A percentile compares a stretch with the other conserved stretches of the same genome.
phyloP scores from a whole-genome alignment of 2,888 invertebrate species.

The Pheosia tremula region DNA sequence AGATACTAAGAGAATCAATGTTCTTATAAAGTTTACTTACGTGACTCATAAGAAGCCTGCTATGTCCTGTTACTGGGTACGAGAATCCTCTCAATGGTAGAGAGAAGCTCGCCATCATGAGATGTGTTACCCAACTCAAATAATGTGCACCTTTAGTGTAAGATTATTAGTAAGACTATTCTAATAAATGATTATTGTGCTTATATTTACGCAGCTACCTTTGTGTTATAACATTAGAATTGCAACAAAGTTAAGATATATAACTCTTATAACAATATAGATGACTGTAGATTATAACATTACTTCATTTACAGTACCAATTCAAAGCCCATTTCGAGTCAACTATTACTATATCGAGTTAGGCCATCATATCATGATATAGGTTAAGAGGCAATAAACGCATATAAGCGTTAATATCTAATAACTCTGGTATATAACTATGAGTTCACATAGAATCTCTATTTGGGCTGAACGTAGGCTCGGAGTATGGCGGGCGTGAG shows the following conservation, averaged over 20 bases:
- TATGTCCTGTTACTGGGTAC: too few relatives aligned
- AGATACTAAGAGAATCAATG: too few relatives aligned
- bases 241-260: neutral
- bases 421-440: slow-evolving; percentile 18
- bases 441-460: slow-evolving; percentile 17
- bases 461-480: slow-evolving; percentile 27
- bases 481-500: slow-evolving; percentile 29
- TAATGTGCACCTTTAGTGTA: too few relatives aligned
- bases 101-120: too few relatives aligned
- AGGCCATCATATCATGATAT: neutral
- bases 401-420: slow-evolving; percentile 11
- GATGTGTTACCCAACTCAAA: too few relatives aligned
- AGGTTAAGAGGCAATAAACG: slow-evolving; percentile 11
- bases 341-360: neutral
- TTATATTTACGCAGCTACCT: neutral
- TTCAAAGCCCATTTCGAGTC: neutral
- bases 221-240: neutral
- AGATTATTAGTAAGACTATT: too few relatives aligned
- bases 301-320: neutral
- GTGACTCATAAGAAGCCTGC: too few relatives aligned
- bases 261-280: neutral
- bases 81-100: too few relatives aligned
- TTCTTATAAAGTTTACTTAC: too few relatives aligned
- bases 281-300: neutral
- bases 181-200: too few relatives aligned